Evolutionary conservation across 2,113 vertebrate genomes (phyloP), one percentile per base, ranked within the genome.

Genomic region (Hypocryptadius cinnamomeus): DNA sequence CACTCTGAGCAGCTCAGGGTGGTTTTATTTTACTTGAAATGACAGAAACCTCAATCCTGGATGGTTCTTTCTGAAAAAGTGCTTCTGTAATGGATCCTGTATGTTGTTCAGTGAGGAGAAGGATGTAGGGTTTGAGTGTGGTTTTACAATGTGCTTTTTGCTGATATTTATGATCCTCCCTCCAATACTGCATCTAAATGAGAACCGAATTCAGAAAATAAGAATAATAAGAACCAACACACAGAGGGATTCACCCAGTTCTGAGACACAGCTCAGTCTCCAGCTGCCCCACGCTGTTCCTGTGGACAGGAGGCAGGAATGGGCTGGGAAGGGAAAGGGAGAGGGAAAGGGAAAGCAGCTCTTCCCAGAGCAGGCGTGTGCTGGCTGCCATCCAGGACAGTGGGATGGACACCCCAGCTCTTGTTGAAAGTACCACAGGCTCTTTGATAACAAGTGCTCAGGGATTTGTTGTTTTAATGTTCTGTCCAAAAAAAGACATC

Each of bases 401-500:
- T 94, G 96, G 93, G 92, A 85, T 88, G 94, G 65, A 93, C 92
- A 93, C 85, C 96, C 87, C 94, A 69, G 90, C 93, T 94, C 94
- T 88, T 72, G 92, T 18, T 82, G 73, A 84, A 96, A 94, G 89
- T 88, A 95, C 92, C 92, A 80, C 92, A 37, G 90, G 93, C 95
- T 95, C 94, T 96, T 95, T 94, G 94, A 94, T 96, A 96, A 96
- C 93, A 65, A 96, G 90, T 50, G 92, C 92, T 93, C n/a, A 13
- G 95, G 95, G 96, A 96, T 96, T 96, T 96, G 93, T 96, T 92
- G 88, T 93, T 96, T 94, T 93, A 78, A 81, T 95, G 85, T 96
- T 94, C 72, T 30, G 1, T 96, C 95, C 95, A 96, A 96, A 92
- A 92, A 96, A 93, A 90, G 94, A 94, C 96, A 95, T 96, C 93